Conservation (phyloP, 2,113 vertebrate genomes). For the Rana temporaria region DNA sequence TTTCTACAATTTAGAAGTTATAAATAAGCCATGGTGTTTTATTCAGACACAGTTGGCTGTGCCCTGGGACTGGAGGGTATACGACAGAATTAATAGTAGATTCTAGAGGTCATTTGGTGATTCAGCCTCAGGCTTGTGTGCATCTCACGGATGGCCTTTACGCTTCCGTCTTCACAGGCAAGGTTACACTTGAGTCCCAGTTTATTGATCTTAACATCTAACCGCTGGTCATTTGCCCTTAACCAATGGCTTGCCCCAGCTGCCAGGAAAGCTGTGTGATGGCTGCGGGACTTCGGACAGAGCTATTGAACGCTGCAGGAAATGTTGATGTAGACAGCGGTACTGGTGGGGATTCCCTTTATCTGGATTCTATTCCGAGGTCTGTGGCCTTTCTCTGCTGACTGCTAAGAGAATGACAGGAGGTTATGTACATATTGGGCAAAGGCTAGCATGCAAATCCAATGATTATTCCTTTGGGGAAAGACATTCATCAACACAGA, state of each 20-base stretch:
- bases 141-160: background rate
- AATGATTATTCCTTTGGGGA: too few relatives aligned
- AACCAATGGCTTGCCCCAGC: background rate
- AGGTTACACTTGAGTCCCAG: background rate
- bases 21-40: background rate
- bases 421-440: constrained; percentile 1
- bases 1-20: too few relatives aligned
- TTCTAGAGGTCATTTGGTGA: background rate
- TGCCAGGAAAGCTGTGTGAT: constrained; percentile 17
- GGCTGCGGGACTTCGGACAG: background rate
- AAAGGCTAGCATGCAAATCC: background rate
- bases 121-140: background rate
- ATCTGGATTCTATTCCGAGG: background rate
- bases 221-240: constrained; percentile 24
- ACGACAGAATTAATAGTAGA: background rate
- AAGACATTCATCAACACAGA: too few relatives aligned
- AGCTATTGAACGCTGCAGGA: background rate
- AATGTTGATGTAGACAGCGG: background rate
- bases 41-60: background rate
- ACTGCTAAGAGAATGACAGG: background rate
- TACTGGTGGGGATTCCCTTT: background rate
- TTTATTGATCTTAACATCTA: constrained; percentile 18
- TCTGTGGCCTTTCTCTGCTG: background rate
- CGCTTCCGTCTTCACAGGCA: background rate
- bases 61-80: background rate